These are phyloP conservation scores for Oreonectes daqikongensis DNA, from an alignment of 2,797 vertebrate genomes.

Conservation along the genomic window DNA sequence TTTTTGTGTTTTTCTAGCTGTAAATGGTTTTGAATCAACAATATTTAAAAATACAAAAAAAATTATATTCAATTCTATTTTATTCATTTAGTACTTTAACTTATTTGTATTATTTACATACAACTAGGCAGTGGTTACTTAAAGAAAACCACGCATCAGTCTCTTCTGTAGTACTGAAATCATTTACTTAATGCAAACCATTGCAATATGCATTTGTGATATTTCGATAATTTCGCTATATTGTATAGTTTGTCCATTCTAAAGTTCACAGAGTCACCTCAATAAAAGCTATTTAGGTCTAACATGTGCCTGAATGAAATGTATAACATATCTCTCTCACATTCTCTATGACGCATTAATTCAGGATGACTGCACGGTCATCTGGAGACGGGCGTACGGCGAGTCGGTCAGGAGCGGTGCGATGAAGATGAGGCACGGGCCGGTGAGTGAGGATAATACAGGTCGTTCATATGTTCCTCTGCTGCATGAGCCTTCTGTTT, in stretches of 20 bases:
- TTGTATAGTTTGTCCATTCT: not conserved
- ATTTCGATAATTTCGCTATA: no score
- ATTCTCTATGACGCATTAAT: conserved; percentile 23
- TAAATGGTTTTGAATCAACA: no score
- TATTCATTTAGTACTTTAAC: no score
- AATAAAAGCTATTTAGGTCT: not conserved
- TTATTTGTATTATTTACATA: no score
- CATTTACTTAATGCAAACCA: no score
- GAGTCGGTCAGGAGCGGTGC: conserved; percentile 30
- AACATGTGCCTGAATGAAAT: not conserved
- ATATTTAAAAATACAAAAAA: no score
- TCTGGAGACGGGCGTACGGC: conserved; percentile 7
- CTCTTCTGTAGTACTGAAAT: no score
- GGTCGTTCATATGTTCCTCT: conserved; percentile 42
- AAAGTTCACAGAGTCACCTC: not conserved
- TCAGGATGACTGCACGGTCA: conserved; percentile 33
- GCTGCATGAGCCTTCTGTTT: conserved; percentile 45
- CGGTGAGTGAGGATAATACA: conserved; percentile 24
- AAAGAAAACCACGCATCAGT: no score
- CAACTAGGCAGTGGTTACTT: no score
- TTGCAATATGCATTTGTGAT: no score
- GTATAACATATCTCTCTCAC: conserved; percentile 1
- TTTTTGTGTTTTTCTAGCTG: no score
- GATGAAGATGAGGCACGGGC: conserved; percentile 11
- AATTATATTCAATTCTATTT: no score